Conservation (phyloP, 2,113 vertebrate genomes). For the Dicaeum eximium region DNA sequence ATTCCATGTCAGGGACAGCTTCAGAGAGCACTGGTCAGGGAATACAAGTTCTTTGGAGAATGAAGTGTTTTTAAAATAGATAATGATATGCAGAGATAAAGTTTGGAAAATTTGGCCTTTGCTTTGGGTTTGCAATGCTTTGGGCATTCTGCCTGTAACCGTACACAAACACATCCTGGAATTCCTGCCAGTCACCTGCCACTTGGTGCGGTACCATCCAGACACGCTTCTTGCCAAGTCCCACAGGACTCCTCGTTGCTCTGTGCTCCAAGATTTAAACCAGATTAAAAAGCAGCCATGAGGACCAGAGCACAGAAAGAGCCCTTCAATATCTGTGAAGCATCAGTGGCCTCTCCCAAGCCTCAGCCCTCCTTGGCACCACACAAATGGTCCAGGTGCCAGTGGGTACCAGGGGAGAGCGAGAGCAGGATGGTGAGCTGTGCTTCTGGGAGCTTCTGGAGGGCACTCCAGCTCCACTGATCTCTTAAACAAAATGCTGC, state of each 20-base stretch:
- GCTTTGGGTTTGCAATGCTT: background rate
- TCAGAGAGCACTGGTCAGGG: background rate
- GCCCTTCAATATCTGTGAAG: background rate
- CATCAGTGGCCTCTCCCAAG: background rate
- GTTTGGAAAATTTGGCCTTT: background rate
- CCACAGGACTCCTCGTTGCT: background rate
- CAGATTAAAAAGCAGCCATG: background rate
- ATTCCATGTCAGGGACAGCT: background rate
- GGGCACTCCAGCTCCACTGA: background rate
- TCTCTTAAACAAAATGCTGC: background rate
- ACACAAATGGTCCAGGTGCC: rapidly evolving
- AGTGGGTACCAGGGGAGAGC: rapidly evolving
- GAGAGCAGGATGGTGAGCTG: background rate
- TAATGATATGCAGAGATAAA: background rate
- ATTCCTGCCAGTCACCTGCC: background rate
- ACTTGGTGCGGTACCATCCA: background rate
- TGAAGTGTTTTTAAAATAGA: background rate
- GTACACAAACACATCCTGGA: background rate
- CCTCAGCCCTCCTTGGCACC: background rate
- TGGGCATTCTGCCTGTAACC: background rate
- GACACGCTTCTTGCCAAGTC: background rate
- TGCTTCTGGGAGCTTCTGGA: background rate
- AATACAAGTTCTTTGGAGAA: background rate
- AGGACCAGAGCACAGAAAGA: background rate
- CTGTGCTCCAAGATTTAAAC: background rate